Conservation (phyloP, 2,888 invertebrate genomes). For the Caradrina clavipalpis region DNA sequence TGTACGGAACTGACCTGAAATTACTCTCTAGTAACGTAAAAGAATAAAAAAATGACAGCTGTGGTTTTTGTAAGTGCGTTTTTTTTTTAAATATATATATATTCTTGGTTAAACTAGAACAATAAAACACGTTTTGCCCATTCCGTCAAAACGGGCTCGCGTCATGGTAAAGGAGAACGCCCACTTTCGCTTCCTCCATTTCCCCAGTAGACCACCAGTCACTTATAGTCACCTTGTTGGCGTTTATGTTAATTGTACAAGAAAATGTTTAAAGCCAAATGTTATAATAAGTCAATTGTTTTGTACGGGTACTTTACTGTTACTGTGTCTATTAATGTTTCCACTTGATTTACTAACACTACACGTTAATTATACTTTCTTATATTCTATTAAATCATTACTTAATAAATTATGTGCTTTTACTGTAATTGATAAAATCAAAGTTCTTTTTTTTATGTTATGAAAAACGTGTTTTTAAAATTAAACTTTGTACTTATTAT, state of each 20-base stretch:
- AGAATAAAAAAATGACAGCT: too few species aligned
- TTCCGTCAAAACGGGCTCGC: not conserved
- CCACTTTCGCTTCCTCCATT: not conserved
- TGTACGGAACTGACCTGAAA: not conserved
- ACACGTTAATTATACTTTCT: conserved; percentile 40
- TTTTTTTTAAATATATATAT: too few species aligned
- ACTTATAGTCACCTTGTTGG: conserved; percentile 15
- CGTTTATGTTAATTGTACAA: conserved; percentile 39
- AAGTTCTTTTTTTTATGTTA: not conserved
- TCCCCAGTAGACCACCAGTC: conserved; percentile 11
- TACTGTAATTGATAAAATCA: conserved; percentile 37
- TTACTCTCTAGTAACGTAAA: too few species aligned
- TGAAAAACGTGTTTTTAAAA: not conserved
- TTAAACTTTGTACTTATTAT: not conserved
- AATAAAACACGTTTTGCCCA: not conserved
- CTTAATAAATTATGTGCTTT: conserved; percentile 9
- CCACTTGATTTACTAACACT: conserved; percentile 51
- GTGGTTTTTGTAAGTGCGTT: too few species aligned
- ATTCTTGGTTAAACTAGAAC: not conserved
- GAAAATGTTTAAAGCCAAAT: conserved; percentile 58
- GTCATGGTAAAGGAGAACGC: not conserved
- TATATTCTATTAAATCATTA: conserved; percentile 33
- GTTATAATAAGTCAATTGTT: conserved; percentile 57
- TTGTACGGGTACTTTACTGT: conserved; percentile 60
- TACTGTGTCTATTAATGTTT: conserved; percentile 30